Evolutionary conservation across 2,113 vertebrate genomes (phyloP).

Genomic region (Lipophrys pholis): DNA sequence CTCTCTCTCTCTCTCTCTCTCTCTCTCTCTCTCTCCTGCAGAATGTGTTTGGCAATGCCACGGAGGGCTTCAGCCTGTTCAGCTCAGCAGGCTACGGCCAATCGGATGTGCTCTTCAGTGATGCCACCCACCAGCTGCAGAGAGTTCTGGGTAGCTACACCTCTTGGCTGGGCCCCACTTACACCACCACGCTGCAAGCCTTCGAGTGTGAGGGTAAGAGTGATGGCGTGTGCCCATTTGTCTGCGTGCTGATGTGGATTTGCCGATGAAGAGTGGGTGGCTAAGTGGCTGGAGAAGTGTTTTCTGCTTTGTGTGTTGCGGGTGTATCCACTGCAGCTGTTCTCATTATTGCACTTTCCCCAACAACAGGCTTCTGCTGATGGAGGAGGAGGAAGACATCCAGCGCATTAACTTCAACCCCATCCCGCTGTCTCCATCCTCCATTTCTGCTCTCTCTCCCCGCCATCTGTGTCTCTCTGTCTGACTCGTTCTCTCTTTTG

Average conservation of each 20-base stretch:
- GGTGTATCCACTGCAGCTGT: constrained; percentile 54
- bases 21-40: constrained; percentile 49
- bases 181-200: constrained; percentile 82
- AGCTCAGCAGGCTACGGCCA: constrained; percentile 79
- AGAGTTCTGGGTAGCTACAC: constrained; percentile 83
- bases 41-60: constrained; percentile 80
- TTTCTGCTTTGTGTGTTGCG: constrained; percentile 24
- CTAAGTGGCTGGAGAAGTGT: constrained; percentile 69
- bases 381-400: constrained; percentile 65
- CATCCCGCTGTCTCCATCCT: constrained; percentile 51
- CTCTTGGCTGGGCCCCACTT: constrained; percentile 84
- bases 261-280: constrained; percentile 32
- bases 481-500: constrained; percentile 23
- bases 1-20: too few species aligned
- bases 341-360: constrained; percentile 61
- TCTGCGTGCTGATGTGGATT: constrained; percentile 37
- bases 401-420: constrained; percentile 51
- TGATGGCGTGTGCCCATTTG: constrained; percentile 10
- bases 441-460: constrained; percentile 46
- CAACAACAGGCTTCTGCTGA: constrained; percentile 83
- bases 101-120: constrained; percentile 82
- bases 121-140: constrained; percentile 82
- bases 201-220: constrained; percentile 86
- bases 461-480: constrained; percentile 48
- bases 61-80: constrained; percentile 82